Base-by-base conservation (phyloP, 2,113 vertebrate genomes). In the Nestor notabilis region DNA sequence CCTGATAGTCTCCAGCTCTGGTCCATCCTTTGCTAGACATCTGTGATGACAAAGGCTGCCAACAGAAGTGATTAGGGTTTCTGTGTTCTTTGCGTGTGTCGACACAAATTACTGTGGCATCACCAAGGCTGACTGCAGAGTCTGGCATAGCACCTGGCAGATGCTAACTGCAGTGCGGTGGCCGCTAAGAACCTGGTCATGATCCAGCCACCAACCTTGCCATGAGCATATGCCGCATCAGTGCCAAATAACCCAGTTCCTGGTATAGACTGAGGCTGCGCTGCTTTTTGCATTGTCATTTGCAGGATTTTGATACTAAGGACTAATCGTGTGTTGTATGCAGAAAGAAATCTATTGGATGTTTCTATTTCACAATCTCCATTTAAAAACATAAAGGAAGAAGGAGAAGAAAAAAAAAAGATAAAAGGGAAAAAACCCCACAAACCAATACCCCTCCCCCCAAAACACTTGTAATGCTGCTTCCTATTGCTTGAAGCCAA, bases 131-230 rank as follows among this genome's bases (percentile, higher is more conserved):
- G 47, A 13, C 53, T 52, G 78, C 33, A 37, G 68, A 12, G 53
- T 4, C 80, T 76, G 77, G 64, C 68, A 4, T 4, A 49, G 82
- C 78, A 68, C 52, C 39, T 79, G 89, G 77, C 85, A 75, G 60
- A 41, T 15, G 44, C 43, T 8, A 5, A 19, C 20, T 13, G 5
- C 17, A 50, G 1, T 8, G 6, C 6, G 0, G 29, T 28, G 60
- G 35, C 33, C 8, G 1, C 39, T n/a, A 23, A 46, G 25, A 7
- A 39, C 18, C 44, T 23, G 55, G 19, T 18, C 27, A 2, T 19
- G 33, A 31, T 47, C 55, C 75, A 53, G 61, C 27, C 49, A 17
- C 77, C 49, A 20, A 1, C 53, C 37, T 83, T 2, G 0, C 53
- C 4, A 3, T 8, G 49, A 35, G 35, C 41, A 6, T 12, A 23